phyloP scores from a whole-genome alignment of 2,113 vertebrate genomes.

The Colossoma macropomum region DNA sequence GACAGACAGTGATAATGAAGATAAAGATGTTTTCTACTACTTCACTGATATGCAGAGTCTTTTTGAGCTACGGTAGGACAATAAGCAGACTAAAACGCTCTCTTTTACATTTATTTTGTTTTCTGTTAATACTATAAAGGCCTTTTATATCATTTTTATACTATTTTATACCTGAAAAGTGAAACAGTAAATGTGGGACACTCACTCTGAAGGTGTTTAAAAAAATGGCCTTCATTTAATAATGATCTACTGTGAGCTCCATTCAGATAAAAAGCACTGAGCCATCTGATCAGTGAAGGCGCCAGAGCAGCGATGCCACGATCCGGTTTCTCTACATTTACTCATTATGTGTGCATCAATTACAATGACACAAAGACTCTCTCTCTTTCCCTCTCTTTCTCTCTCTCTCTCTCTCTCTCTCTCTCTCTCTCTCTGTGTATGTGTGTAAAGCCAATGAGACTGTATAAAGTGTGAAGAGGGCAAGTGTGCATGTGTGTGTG shows the following conservation, averaged over 20 bases:
- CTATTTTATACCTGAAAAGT: too few relatives aligned
- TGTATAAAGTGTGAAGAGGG: slow-evolving; percentile 7
- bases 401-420: neutral
- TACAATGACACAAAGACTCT: slow-evolving; percentile 9
- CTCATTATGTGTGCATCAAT: slow-evolving; percentile 13
- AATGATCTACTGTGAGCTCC: neutral
- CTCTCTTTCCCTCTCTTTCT: neutral
- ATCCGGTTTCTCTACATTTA: neutral
- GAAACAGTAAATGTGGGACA: too few relatives aligned
- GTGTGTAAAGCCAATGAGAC: neutral
- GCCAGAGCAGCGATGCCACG: neutral
- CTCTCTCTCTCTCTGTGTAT: neutral
- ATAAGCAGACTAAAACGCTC: too few relatives aligned
- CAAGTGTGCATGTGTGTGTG: neutral
- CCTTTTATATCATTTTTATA: too few relatives aligned
- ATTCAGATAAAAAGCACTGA: neutral
- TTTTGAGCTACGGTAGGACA: too few relatives aligned
- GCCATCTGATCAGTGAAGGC: slow-evolving; percentile 8
- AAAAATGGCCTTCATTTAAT: neutral
- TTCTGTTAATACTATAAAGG: too few relatives aligned
- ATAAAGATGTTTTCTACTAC: neutral
- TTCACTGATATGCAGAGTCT: neutral
- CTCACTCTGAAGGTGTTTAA: too few relatives aligned
- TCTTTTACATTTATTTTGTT: too few relatives aligned
- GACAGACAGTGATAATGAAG: neutral